Percentiles rank a stretch among this genome's conserved stretches.
Conservation (phyloP, 2,797 vertebrate species). For the Muraenolepis orangiensis region DNA sequence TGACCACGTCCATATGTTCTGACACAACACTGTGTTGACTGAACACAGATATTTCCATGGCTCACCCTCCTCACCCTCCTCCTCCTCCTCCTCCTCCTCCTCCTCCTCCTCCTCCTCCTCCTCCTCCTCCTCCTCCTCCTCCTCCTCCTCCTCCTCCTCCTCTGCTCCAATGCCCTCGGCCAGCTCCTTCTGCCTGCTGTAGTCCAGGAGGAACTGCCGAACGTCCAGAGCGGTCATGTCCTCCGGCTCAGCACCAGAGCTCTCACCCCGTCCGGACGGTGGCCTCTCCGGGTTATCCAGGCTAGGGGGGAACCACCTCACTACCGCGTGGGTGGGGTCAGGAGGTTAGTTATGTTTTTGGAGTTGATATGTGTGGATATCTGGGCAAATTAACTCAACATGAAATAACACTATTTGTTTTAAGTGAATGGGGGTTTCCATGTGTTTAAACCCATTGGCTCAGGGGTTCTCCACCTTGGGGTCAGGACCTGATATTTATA, state of each 20-base stretch:
- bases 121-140: not conserved
- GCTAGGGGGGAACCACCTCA: constrained; percentile 78
- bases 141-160: constrained; percentile 43
- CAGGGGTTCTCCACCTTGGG: too few species aligned
- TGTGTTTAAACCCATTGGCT: not conserved
- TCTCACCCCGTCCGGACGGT: not conserved
- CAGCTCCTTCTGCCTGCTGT: constrained; percentile 79
- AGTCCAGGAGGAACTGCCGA: constrained; percentile 78
- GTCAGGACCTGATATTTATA: too few species aligned
- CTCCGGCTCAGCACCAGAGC: constrained; percentile 19
- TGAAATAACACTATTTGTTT: not conserved
- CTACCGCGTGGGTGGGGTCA: constrained; percentile 64
- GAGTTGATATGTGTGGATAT: too few species aligned
- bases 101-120: not conserved
- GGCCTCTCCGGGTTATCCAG: not conserved
- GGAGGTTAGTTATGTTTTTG: not conserved
- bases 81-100: too few species aligned
- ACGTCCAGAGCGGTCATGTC: constrained; percentile 48
- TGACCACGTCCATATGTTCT: too few species aligned
- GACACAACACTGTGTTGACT: not conserved
- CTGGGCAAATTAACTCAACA: not conserved
- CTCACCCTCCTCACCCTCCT: too few species aligned
- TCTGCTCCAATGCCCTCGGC: constrained; percentile 80
- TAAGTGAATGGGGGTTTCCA: not conserved
- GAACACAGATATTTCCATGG: too few species aligned